phyloP scores from a whole-genome alignment of 1,140 invertebrate species.

The Ceratitis capitata region DNA sequence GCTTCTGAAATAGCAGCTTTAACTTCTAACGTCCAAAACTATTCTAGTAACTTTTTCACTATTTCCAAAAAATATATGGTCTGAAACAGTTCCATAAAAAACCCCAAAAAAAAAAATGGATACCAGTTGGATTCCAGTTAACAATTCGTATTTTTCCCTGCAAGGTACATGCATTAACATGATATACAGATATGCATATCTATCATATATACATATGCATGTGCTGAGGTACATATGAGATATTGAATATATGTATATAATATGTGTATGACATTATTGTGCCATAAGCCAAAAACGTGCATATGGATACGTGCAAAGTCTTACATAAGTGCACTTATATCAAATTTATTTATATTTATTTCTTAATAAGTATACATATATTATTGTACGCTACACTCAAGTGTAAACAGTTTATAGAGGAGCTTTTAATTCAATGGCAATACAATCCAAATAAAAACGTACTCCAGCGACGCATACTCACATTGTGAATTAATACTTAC shows the following conservation, averaged over 20 bases:
- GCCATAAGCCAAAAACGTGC: constrained; percentile 2
- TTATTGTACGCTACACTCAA: not conserved
- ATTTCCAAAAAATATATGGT: too few relatives aligned
- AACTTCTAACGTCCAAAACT: too few relatives aligned
- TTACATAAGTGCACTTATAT: not conserved
- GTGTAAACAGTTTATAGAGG: constrained; percentile 8
- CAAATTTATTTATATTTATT: not conserved
- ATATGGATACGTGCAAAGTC: not conserved
- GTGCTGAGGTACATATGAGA: not conserved
- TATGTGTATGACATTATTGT: not conserved
- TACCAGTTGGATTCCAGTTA: too few relatives aligned
- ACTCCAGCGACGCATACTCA: too few relatives aligned
- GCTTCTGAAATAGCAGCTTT: too few relatives aligned
- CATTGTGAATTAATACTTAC: not conserved
- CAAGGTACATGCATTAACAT: too few relatives aligned
- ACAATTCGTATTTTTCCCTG: too few relatives aligned
- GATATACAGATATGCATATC: too few relatives aligned
- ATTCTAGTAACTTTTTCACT: too few relatives aligned
- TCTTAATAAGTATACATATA: not conserved
- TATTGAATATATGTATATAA: not conserved
- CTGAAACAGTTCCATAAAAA: too few relatives aligned
- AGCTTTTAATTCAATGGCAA: constrained; percentile 23
- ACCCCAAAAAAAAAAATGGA: too few relatives aligned
- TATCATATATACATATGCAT: not conserved
- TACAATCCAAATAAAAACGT: not conserved